phyloP scores from a whole-genome alignment of 2,797 vertebrate genomes.

The Danio albolineatus region DNA sequence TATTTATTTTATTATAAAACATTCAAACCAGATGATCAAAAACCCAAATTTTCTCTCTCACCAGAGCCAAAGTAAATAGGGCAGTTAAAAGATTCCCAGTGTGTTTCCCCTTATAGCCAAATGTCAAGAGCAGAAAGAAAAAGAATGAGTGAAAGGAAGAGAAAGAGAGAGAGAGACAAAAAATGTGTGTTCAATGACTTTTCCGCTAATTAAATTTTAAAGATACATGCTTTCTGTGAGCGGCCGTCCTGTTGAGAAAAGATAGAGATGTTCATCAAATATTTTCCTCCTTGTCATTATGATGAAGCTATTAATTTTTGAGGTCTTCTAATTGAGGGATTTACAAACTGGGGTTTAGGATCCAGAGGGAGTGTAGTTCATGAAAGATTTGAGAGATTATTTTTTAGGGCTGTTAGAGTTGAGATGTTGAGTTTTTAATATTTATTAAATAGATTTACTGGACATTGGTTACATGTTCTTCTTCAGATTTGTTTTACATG shows the following conservation, averaged over 20 bases:
- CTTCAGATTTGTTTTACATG: no score
- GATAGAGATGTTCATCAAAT: not conserved
- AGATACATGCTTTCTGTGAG: slow-evolving; percentile 60
- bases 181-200: slow-evolving; percentile 61
- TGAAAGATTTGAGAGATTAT: not conserved
- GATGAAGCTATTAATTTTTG: slow-evolving; percentile 7
- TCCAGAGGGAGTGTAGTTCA: not conserved
- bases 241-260: slow-evolving; percentile 28
- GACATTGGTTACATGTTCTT: no score
- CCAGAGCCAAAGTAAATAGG: slow-evolving; percentile 69
- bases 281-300: not conserved
- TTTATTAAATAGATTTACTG: not conserved
- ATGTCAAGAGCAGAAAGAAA: slow-evolving; percentile 60
- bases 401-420: not conserved
- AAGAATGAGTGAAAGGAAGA: slow-evolving; percentile 27
- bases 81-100: slow-evolving; percentile 66
- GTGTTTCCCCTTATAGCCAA: slow-evolving; percentile 60
- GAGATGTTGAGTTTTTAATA: not conserved
- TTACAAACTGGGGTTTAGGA: not conserved
- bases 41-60: slow-evolving; percentile 65
- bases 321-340: not conserved
- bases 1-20: slow-evolving; percentile 86
- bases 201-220: slow-evolving; percentile 64
- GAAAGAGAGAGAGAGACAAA: slow-evolving; percentile 1
- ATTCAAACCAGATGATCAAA: slow-evolving; percentile 78